Conservation (phyloP, 1,140 invertebrate species). For the Palaemon carinicauda region DNA sequence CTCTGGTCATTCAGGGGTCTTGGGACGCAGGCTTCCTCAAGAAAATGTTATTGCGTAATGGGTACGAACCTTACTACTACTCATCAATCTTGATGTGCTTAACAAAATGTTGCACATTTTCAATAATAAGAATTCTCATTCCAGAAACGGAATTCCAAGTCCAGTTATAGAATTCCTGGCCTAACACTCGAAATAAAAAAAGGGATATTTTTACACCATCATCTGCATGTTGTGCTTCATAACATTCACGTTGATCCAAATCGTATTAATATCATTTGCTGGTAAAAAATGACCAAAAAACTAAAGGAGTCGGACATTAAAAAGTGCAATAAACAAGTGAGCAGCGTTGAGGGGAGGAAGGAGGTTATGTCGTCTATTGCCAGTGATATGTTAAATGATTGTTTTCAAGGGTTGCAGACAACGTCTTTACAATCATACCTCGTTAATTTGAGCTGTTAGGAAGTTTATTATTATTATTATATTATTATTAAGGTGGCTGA, state of each 20-base stretch:
- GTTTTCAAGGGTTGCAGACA: slow-evolving; percentile 1
- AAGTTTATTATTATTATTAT: no score
- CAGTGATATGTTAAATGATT: slow-evolving; percentile 53
- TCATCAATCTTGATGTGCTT: no score
- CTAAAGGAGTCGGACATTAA: neutral
- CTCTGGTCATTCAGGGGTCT: no score
- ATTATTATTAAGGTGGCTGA: no score
- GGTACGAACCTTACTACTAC: no score
- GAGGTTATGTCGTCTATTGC: slow-evolving; percentile 31
- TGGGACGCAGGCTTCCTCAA: no score
- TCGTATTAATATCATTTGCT: slow-evolving; percentile 25
- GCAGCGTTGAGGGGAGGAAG: slow-evolving; percentile 14
- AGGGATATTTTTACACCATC: neutral
- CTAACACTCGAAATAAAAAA: no score
- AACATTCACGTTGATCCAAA: neutral
- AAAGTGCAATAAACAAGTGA: slow-evolving; percentile 46
- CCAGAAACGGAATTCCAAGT: no score
- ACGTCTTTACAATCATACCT: neutral
- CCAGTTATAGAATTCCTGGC: no score
- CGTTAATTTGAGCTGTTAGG: neutral
- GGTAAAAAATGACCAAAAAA: slow-evolving; percentile 7
- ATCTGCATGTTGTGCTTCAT: neutral
- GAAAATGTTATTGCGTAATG: no score
- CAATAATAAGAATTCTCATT: no score
- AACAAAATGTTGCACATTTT: no score